A percentile compares a stretch with the other conserved stretches of the same genome.
Evolutionary conservation across 2,113 vertebrate species (phyloP).

Genomic region (Nanger granti): DNA sequence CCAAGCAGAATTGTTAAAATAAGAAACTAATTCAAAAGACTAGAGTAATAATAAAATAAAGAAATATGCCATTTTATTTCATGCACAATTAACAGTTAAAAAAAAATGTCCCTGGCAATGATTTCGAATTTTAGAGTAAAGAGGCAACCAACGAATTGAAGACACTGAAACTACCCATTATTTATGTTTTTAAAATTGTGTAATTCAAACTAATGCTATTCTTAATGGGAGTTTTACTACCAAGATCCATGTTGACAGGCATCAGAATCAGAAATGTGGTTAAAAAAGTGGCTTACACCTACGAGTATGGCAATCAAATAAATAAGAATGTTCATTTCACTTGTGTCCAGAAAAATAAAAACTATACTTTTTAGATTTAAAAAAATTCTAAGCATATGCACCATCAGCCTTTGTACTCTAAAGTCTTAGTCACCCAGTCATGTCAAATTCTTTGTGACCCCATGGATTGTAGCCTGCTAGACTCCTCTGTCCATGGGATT

Average conservation of each 20-base stretch:
- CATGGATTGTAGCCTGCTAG: background rate
- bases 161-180: background rate
- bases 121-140: background rate
- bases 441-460: background rate
- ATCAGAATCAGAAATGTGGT: background rate
- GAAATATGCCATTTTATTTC: background rate
- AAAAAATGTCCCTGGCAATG: background rate
- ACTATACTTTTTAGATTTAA: background rate
- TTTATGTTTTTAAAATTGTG: background rate
- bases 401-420: background rate
- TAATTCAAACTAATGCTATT: background rate
- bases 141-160: background rate
- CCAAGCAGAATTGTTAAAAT: slow-evolving; percentile 3
- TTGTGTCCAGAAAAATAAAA: background rate
- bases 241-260: background rate
- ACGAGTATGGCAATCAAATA: background rate
- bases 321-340: background rate
- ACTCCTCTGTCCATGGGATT: background rate
- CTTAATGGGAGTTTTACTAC: background rate
- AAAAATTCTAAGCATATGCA: background rate
- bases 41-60: background rate
- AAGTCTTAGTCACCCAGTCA: background rate
- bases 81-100: background rate
- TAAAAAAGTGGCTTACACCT: background rate
- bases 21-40: background rate